Evolutionary conservation across 2,888 invertebrate species (phyloP).

Genomic region (Sturmia bella): DNA sequence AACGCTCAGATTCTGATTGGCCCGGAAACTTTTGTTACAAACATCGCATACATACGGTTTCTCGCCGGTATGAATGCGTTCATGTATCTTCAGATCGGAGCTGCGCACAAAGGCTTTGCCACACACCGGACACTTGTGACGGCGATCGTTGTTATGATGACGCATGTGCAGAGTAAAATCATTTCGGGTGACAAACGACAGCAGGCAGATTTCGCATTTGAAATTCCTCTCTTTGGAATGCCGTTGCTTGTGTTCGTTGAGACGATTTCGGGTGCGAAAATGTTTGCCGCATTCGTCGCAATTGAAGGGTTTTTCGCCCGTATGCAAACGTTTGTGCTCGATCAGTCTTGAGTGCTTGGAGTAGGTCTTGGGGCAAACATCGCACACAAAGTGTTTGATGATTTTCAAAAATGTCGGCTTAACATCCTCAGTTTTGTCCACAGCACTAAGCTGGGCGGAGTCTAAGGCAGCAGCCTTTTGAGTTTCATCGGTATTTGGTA

Average conservation of each 20-base stretch:
- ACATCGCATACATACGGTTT: conserved; percentile 79
- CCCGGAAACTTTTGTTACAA: conserved; percentile 78
- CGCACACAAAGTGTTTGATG: conserved; percentile 73
- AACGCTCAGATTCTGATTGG: conserved; percentile 79
- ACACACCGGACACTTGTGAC: conserved; percentile 77
- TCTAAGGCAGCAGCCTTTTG: not conserved
- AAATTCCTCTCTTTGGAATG: conserved; percentile 79
- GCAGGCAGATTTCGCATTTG: conserved; percentile 77
- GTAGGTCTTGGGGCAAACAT: conserved; percentile 76
- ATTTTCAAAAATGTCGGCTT: conserved; percentile 68
- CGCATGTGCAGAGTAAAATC: conserved; percentile 78
- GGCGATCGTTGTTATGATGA: conserved; percentile 78
- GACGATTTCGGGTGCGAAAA: conserved; percentile 79
- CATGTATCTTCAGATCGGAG: conserved; percentile 78
- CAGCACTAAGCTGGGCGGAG: not conserved
- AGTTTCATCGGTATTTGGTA: not conserved
- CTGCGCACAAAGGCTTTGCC: conserved; percentile 79
- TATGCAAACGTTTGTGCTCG: conserved; percentile 79
- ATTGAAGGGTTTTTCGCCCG: conserved; percentile 79
- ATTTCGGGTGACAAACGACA: conserved; percentile 78
- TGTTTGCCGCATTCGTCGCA: conserved; percentile 77
- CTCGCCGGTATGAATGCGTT: conserved; percentile 79
- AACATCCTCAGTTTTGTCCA: conserved; percentile 65
- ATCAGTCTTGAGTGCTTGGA: conserved; percentile 76
- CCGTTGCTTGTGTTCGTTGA: conserved; percentile 78